These are phyloP conservation scores for Antigone vipio DNA, from an alignment of 2,113 vertebrate species.

Conservation along the genomic window DNA sequence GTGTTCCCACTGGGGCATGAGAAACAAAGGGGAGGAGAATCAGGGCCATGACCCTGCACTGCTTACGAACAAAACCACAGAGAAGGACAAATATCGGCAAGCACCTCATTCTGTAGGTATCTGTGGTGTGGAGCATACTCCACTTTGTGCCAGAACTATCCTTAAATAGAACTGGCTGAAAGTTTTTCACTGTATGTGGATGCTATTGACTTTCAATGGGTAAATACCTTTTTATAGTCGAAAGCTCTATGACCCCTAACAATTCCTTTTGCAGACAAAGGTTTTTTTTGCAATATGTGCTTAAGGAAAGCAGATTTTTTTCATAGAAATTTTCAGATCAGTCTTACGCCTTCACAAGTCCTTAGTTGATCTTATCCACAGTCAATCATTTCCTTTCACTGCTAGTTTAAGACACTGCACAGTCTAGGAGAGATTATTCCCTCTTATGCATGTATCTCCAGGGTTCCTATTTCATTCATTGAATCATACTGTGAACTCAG, in stretches of 20 bases:
- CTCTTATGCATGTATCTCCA: not conserved
- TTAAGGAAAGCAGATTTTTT: not conserved
- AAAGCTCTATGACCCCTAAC: not conserved
- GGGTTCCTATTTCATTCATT: not conserved
- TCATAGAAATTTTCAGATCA: not conserved
- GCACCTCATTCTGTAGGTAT: not conserved
- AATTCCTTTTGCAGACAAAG: not conserved
- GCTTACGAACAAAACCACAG: not conserved
- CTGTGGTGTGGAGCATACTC: not conserved
- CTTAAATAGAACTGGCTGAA: not conserved
- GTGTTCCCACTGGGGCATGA: not conserved
- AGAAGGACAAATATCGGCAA: not conserved
- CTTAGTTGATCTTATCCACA: not conserved
- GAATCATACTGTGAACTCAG: not conserved
- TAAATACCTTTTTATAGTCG: not conserved
- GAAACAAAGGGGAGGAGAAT: not conserved
- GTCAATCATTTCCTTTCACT: not conserved
- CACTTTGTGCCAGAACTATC: not conserved
- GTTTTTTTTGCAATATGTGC: not conserved
- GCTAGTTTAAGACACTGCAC: not conserved
- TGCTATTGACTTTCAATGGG: not conserved
- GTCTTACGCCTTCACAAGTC: not conserved
- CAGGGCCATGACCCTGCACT: not conserved
- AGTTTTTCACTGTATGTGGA: not conserved
- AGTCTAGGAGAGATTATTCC: not conserved